Base-by-base conservation (phyloP, 2,113 vertebrate species). In the Peromyscus leucopus region DNA sequence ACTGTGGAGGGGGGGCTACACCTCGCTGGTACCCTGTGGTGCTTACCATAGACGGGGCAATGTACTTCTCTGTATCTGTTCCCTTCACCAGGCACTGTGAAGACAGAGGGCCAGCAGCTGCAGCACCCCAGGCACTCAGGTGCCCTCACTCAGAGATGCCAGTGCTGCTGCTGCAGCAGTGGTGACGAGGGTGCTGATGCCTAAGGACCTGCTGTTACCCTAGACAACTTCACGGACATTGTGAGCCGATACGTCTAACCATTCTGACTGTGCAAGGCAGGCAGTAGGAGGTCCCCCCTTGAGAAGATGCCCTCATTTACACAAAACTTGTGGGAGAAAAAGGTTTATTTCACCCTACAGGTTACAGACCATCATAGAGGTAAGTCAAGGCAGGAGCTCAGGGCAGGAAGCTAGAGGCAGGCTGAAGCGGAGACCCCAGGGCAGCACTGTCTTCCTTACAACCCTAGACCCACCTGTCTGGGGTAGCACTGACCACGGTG, bases 41-140 rank as follows among this genome's bases (percentile, higher is more conserved):
- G 65, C 39, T 42, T n/a, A 46, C 72, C 9, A 2, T 2, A 6
- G 22, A 28, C 26, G 7, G 22, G 36, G 31, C 46, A 46, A 17
- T 26, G 17, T 3, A 6, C 26, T 2, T 1, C 67, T 48, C 10
- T 26, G 0, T 0, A 16, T 5, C 65, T 24, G 24, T 13, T 39
- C 21, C 42, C 63, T 51, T 3, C 61, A 1, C 22, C 3, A 0
- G 24, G 46, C 1, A 17, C 55, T 16, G 2, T 36, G 46, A 65
- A 59, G 33, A 59, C 7, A 24, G 91, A 42, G 57, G 36, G 46
- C 36, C 22, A 61, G 6, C 42, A 9, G 21, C 4, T 21, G 61
- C 3, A 19, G 69, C 69, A n/a, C n/a, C n/a, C 33, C 19, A 19
- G 36, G 17, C 19, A 61, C 71, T 22, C 31, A 4, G 0, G 0